Base-by-base conservation (phyloP, 2,797 vertebrate species). In the Sebastes kiyomatsui region DNA sequence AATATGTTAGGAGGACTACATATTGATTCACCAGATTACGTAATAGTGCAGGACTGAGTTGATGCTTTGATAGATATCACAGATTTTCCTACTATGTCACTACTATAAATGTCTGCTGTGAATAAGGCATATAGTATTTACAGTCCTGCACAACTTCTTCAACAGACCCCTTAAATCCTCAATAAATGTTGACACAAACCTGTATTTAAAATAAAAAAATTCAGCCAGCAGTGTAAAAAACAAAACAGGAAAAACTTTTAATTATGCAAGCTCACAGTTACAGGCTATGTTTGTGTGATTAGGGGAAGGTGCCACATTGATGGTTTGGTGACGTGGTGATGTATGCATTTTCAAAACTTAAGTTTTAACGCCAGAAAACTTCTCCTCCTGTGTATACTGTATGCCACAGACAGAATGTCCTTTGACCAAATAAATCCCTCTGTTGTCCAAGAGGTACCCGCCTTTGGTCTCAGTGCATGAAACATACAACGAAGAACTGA, bases 171-270 rank as follows among this genome's bases (percentile, higher is more conserved):
- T 56, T 64, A 11, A 6, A 14, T 32, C 9, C 27, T 52, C 11
- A n/a, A 58, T 67, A 61, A 70, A 72, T 70, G 18, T 58, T 23
- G 33, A 88, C 14, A 71, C n/a, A 76, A 86, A 75, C 4, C 20
- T 30, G 16, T 2, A n/a, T 28, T 35, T 61, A 4, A 52, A 87
- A 73, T 30, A 80, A 84, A 81, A 90, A 64, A 64, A 65, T 46
- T 20, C 28, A 87, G 65, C 18, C 75, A 70, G 55, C 72, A 79
- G 74, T 80, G 74, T 92, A 92, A 93, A 92, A 93, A 94, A 90
- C 73, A 89, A 90, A 92, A 92, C 86, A 92, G 82, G 72, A 89
- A 92, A 91, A 90, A 87, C 83, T 81, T 92, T 95, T 95, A 94
- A 94, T 95, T 82, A 90, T 90, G 90, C 87, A 92, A 94, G 88